Base-by-base conservation (phyloP, 2,888 invertebrate genomes). In the Azorinus chamasolen region DNA sequence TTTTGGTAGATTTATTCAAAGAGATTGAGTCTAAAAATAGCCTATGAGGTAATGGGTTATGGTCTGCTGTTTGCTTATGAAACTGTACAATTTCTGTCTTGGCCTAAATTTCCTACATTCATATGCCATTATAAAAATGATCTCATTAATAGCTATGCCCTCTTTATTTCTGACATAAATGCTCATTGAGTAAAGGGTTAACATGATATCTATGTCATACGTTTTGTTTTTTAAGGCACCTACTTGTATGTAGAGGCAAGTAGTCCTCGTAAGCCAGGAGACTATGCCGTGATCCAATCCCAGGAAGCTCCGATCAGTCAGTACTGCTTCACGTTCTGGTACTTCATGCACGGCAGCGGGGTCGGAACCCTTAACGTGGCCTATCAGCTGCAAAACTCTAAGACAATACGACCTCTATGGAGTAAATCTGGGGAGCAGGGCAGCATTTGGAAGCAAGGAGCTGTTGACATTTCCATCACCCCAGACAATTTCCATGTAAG, bases 281-380 rank as follows among this genome's bases (percentile, higher is more conserved):
- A 85, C 37, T 79, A 58, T 27, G 88, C 89, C 0, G 63, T 81
- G 12, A 64, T 90, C 16, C 82, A 83, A 41, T 89, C 89, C 0
- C 87, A 87, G 74, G 76, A 73, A 46, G 81, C 89, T 3, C 83
- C 84, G 1, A 61, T 75, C 5, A 59, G 59, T 25, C 48, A 50
- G 16, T 89, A 83, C 62, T 91, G 91, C 71, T 83, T 90, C 62
- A 83, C 77, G 6, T 91, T 91, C 88, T 91, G 91, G 90, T 91
- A 90, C 75, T 82, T 88, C 79, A 91, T 91, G 89, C 84, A 86
- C 72, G 91, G 91, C 0, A 50, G 58, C 14, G 78, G 70, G 72
- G 85, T 89, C 6, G 91, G 90, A 1, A 59, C 80, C 6, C 85
- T 91, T 45, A 88, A 84, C n/a, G 74, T 89, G n/a, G 79, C 80